Evolutionary conservation across 2,888 invertebrate species (phyloP), one percentile per base, ranked within the genome.

Genomic region (Hydraecia micacea): DNA sequence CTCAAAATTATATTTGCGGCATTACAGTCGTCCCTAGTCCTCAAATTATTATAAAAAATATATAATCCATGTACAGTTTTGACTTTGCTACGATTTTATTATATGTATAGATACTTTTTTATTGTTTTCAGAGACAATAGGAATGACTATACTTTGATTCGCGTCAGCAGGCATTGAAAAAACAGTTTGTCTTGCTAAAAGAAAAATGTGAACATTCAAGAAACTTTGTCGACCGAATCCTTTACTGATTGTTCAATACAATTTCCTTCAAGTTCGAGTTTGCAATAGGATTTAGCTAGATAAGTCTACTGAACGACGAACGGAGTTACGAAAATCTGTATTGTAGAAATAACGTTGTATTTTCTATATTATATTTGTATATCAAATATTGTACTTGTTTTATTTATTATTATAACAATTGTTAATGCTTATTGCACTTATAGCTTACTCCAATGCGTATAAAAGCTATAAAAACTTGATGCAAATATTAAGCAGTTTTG

Each of bases 171-270:
- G 6, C 36, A 25, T 77, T 68, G 83, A 55, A 68, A 65, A 78
- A 80, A 39, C 79, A 62, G 67, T 80, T 68, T 62, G 42, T 83
- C 36, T 78, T 63, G 13, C 36, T 28, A 39, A 81, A 85, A 60
- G 77, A 80, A 66, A 73, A 85, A 70, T 65, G 60, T 42, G 55
- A 73, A 32, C 63, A 13, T 66, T 66, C 52, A 73, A 73, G 85
- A 68, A 85, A 81, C 68, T 72, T 83, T 69, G 72, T 62, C 63
- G 28, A 55, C 63, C 72, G 69, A 75, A 81, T 81, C 76, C 76
- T 81, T 76, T 72, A 76, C 72, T 75, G 82, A 81, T 85, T 82
- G 82, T 85, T 81, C 86, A 75, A 85, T 81, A 81, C 71, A 72
- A 81, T 75, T 85, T 85, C 58, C 55, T 71, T 72, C 63, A 71